phyloP scores from a whole-genome alignment of 2,888 invertebrate genomes.

The Latrodectus hesperus region DNA sequence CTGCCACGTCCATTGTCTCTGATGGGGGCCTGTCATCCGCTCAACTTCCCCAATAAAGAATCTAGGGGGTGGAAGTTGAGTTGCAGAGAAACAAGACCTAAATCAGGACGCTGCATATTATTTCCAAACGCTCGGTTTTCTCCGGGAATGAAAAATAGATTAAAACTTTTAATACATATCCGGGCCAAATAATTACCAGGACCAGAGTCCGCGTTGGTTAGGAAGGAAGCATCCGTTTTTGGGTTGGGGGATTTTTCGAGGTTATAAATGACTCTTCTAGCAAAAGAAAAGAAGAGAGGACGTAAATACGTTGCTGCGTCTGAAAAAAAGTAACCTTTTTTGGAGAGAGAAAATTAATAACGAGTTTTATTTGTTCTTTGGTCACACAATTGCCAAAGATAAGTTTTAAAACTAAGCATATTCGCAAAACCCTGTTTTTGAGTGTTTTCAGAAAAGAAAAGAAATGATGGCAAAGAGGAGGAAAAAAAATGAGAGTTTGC shows the following conservation, averaged over 20 bases:
- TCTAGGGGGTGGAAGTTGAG: not conserved
- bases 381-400: conserved; percentile 60
- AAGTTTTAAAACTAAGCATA: conserved; percentile 53
- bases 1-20: conserved; percentile 63
- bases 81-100: not conserved
- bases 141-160: conserved; percentile 63
- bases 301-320: conserved; percentile 44
- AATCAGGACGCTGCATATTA: conserved; percentile 53
- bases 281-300: conserved; percentile 22
- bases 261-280: conserved; percentile 52
- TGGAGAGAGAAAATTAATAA: conserved; percentile 61
- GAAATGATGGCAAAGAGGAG: conserved; percentile 19
- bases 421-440: conserved; percentile 11
- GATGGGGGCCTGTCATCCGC: conserved; percentile 56
- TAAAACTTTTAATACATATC: conserved; percentile 64
- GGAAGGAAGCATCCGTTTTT: conserved; percentile 46
- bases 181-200: conserved; percentile 59
- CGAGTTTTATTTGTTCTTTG: conserved; percentile 57
- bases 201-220: not conserved
- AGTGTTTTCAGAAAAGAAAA: conserved; percentile 57
- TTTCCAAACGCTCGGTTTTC: conserved; percentile 59
- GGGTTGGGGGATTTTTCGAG: conserved; percentile 2
- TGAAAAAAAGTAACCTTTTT: conserved; percentile 38
- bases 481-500: conserved; percentile 22
- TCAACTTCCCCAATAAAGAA: conserved; percentile 34